These are phyloP conservation scores for Drosophila bipectinata DNA, from an alignment of 1,140 invertebrate genomes.

Conservation along the genomic window DNA sequence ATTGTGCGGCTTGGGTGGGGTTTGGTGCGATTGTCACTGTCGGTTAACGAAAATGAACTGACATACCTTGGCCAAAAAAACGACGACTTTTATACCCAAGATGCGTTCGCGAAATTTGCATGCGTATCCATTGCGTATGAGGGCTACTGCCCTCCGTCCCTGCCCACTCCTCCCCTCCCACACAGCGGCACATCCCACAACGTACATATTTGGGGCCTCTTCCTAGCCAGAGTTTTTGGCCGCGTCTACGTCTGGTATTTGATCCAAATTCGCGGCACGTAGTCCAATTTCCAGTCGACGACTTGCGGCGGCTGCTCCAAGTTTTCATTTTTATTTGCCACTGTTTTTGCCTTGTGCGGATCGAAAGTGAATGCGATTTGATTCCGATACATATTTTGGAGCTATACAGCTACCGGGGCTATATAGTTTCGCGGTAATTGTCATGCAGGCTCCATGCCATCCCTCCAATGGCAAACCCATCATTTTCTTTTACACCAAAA, in stretches of 20 bases:
- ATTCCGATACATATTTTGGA: conserved; percentile 25
- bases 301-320: conserved; percentile 17
- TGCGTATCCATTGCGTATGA: conserved; percentile 51
- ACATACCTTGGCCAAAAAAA: conserved; percentile 75
- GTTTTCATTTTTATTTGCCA: conserved; percentile 56
- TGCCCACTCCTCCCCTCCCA: not conserved
- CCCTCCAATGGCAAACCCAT: conserved; percentile 58
- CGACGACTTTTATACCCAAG: conserved; percentile 75
- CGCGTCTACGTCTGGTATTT: conserved; percentile 33
- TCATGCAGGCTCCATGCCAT: conserved; percentile 43
- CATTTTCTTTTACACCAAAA: conserved; percentile 62
- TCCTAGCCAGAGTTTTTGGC: conserved; percentile 32
- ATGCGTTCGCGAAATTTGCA: conserved; percentile 72
- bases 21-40: conserved; percentile 76
- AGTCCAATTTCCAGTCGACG: conserved; percentile 52
- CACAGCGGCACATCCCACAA: not conserved
- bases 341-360: conserved; percentile 40
- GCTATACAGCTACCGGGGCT: not conserved
- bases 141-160: conserved; percentile 8
- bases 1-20: conserved; percentile 77
- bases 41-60: conserved; percentile 83
- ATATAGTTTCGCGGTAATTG: conserved; percentile 52
- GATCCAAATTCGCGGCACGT: conserved; percentile 74
- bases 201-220: conserved; percentile 6
- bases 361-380: conserved; percentile 74